phyloP scores from a whole-genome alignment of 2,888 invertebrate genomes.

The Platycheirus albimanus region DNA sequence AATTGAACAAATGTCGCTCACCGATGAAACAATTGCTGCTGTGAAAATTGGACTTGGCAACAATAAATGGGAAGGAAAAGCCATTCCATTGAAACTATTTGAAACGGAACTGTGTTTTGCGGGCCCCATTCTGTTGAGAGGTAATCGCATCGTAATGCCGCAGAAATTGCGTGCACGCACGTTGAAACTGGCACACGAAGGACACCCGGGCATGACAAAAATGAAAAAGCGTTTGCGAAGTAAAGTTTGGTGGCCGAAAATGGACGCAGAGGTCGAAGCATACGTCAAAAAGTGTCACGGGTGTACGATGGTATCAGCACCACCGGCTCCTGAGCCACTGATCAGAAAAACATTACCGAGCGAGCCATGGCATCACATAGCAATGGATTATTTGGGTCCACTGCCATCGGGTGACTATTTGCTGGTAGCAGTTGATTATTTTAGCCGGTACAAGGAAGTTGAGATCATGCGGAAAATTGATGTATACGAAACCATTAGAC shows the following conservation, averaged over 20 bases:
- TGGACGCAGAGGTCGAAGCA: conserved; percentile 76
- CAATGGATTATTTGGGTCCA: conserved; percentile 75
- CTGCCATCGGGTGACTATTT: conserved; percentile 53
- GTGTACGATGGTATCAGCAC: conserved; percentile 14
- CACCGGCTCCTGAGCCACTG: conserved; percentile 72
- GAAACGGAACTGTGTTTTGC: conserved; percentile 7
- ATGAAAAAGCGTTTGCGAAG: conserved; percentile 49
- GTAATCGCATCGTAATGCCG: conserved; percentile 11
- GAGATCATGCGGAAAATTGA: background rate
- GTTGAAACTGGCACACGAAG: background rate
- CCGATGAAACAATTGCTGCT: conserved; percentile 1
- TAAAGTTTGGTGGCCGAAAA: conserved; percentile 73
- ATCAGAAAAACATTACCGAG: conserved; percentile 73
- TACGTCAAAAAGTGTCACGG: conserved; percentile 17
- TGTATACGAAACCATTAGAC: too few relatives aligned
- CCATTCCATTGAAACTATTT: too few relatives aligned
- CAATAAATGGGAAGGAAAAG: background rate
- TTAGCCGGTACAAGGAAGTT: background rate
- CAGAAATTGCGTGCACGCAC: background rate
- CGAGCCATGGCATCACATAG: conserved; percentile 57
- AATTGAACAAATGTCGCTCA: background rate
- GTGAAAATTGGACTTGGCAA: background rate
- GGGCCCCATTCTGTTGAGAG: background rate
- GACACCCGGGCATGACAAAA: conserved; percentile 77
- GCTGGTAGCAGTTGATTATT: conserved; percentile 22